A percentile compares a stretch with the other conserved stretches of the same genome.
Evolutionary conservation across 64 coral and sea anemone genomes (phyloP).

Genomic region (Actinia equina): DNA sequence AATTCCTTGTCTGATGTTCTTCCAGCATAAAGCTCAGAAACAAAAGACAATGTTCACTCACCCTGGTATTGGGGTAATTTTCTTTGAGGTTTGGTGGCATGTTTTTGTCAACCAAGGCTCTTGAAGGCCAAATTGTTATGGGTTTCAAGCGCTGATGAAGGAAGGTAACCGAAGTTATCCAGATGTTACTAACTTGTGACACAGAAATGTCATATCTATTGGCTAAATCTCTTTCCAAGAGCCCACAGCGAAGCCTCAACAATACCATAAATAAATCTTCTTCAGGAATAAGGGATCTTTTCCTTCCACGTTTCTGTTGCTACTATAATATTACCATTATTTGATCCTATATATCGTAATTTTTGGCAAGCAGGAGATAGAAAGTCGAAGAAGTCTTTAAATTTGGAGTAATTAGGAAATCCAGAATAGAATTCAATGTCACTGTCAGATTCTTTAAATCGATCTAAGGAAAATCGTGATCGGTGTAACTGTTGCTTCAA

Average conservation of each 20-base stretch:
- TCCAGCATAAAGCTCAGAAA: conserved; percentile 40
- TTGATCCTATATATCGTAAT: conserved; percentile 22
- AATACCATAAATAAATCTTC: conserved; percentile 26
- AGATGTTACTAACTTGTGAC: conserved; percentile 41
- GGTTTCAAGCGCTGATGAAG: conserved; percentile 25
- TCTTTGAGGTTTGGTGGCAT: conserved; percentile 40
- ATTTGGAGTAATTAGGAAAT: conserved; percentile 18
- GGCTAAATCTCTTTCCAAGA: conserved; percentile 47
- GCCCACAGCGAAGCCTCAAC: conserved; percentile 4
- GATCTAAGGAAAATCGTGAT: conserved; percentile 4
- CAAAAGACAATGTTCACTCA: conserved; percentile 30
- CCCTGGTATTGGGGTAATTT: conserved; percentile 26
- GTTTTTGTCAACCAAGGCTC: conserved; percentile 33
- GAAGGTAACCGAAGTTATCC: conserved; percentile 55
- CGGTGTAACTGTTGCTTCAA: conserved; percentile 17
- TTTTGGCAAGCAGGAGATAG: conserved; percentile 18
- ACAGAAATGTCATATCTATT: conserved; percentile 44
- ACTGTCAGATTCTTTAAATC: conserved; percentile 30
- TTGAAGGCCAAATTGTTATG: conserved; percentile 40
- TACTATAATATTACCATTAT: not conserved
- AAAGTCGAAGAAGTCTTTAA: conserved; percentile 1
- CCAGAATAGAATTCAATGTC: conserved; percentile 41
- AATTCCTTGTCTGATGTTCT: conserved; percentile 34
- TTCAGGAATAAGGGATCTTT: conserved; percentile 23
- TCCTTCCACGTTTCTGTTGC: conserved; percentile 27